phyloP scores from a whole-genome alignment of 2,888 invertebrate species.

The Trachelus stipa region DNA sequence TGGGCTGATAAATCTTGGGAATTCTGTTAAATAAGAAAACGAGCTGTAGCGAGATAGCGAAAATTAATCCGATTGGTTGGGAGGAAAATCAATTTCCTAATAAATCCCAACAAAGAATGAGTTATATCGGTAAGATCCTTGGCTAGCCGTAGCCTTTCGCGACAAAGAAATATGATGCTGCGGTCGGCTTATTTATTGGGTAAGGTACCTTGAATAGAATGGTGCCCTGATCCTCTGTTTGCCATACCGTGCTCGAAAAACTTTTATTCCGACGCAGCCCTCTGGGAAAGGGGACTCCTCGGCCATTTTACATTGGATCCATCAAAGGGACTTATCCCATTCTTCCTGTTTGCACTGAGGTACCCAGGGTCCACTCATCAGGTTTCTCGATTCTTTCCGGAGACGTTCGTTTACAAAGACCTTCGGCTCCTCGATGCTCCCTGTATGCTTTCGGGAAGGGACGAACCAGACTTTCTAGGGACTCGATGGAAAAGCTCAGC shows the following conservation, averaged over 20 bases:
- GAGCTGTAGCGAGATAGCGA: constrained; percentile 31
- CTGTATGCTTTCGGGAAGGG: background rate
- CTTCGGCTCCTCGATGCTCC: background rate
- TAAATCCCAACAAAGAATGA: constrained; percentile 46
- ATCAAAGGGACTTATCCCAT: background rate
- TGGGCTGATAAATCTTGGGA: background rate
- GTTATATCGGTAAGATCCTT: constrained; percentile 32
- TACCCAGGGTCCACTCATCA: background rate
- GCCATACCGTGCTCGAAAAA: background rate
- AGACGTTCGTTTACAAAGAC: background rate
- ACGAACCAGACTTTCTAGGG: background rate
- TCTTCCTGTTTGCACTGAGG: background rate
- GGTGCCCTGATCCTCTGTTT: constrained; percentile 10
- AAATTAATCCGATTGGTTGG: constrained; percentile 50
- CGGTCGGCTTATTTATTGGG: constrained; percentile 52
- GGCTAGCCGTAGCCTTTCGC: constrained; percentile 25
- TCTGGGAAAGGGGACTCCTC: background rate
- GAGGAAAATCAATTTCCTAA: constrained; percentile 48
- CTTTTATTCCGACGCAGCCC: background rate
- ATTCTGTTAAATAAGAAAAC: constrained; percentile 1
- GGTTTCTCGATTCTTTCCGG: background rate
- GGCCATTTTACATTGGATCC: background rate
- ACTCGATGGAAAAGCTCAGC: background rate
- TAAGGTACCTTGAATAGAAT: constrained; percentile 38
- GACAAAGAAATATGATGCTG: constrained; percentile 54